Evolutionary conservation across 2,113 vertebrate species (phyloP).

Genomic region (Rostratula benghalensis): DNA sequence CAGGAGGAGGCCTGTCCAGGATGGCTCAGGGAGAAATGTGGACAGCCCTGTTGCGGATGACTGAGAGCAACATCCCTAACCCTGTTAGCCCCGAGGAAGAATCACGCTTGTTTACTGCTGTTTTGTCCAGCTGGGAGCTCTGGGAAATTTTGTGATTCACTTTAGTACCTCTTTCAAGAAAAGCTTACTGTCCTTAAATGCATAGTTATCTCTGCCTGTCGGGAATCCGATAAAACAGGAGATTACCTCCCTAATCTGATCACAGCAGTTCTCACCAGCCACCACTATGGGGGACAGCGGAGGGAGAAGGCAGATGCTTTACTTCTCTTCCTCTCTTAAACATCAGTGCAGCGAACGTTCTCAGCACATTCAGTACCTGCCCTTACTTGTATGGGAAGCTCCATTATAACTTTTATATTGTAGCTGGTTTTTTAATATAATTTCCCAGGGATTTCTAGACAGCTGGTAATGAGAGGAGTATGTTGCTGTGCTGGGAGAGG

Average conservation of each 20-base stretch:
- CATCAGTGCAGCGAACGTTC: neutral
- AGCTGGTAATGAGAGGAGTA: neutral
- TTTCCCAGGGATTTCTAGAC: neutral
- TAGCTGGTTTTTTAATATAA: neutral
- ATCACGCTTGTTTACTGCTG: constrained; percentile 4
- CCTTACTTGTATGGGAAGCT: neutral
- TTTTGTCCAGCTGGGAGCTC: neutral
- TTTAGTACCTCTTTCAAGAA: constrained; percentile 7
- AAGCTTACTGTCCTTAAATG: constrained; percentile 12
- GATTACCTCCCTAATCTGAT: neutral
- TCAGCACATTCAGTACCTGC: neutral
- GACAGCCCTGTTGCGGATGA: neutral
- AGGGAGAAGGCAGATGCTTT: neutral
- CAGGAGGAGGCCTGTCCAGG: neutral
- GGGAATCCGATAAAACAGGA: neutral
- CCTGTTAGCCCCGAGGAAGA: neutral
- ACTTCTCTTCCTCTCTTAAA: neutral
- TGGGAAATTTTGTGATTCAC: constrained; percentile 26
- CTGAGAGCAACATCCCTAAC: neutral
- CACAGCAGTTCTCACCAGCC: neutral
- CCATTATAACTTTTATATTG: neutral
- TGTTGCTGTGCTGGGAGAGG: neutral
- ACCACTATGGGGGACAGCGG: neutral
- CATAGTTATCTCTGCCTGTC: neutral
- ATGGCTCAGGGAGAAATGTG: neutral